Evolutionary conservation across 2,888 invertebrate species (phyloP).

Genomic region (Apotomis capreana): DNA sequence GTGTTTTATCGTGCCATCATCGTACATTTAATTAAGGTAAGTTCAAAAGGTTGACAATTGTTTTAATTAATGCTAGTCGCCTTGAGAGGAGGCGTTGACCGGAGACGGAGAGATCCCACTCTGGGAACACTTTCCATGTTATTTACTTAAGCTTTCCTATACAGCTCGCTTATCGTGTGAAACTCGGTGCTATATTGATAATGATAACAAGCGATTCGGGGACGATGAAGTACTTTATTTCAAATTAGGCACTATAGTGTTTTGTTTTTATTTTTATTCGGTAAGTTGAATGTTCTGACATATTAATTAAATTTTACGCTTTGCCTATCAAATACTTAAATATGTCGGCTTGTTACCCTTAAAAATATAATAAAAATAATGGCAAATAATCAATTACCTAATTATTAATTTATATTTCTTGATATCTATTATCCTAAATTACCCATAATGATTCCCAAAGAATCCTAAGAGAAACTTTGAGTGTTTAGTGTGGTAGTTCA

Average conservation of each 20-base stretch:
- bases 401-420: no score
- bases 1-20: slow-evolving; percentile 35
- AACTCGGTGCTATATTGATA: slow-evolving; percentile 39
- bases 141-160: slow-evolving; percentile 47
- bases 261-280: not conserved
- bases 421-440: no score
- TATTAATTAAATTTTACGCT: no score
- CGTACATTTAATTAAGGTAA: slow-evolving; percentile 35
- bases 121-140: slow-evolving; percentile 46
- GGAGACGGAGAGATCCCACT: slow-evolving; percentile 50
- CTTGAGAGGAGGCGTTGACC: slow-evolving; percentile 59
- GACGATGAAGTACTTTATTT: slow-evolving; percentile 6
- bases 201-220: slow-evolving; percentile 33
- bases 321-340: no score
- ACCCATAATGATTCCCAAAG: no score
- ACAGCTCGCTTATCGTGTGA: slow-evolving; percentile 7
- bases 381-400: no score
- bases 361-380: no score
- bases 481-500: no score
- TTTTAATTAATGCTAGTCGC: slow-evolving; percentile 28
- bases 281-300: not conserved
- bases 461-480: no score
- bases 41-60: slow-evolving; percentile 33
- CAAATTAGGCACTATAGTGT: not conserved
- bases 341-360: no score